Evolutionary conservation across 1,140 invertebrate species (phyloP), one percentile per base, ranked within the genome.

Genomic region (Hylaeus anthracinus): DNA sequence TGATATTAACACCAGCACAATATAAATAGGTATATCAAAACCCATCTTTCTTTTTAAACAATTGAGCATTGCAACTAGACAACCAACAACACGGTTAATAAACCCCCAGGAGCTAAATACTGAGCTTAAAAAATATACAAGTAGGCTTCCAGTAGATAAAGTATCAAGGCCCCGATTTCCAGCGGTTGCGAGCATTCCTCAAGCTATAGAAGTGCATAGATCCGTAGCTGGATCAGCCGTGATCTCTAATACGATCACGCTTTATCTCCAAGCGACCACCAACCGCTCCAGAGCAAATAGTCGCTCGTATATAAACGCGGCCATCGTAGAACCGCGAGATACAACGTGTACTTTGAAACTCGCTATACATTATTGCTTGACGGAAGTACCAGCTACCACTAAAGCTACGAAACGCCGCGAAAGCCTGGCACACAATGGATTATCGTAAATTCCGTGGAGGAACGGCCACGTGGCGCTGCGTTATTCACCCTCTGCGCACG

Each of bases 361-460:
- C 55, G 72, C 58, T 71, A 60, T 55, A 41, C 26, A 53, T 85
- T 77, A 85, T 75, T 56, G 69, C 69, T 55, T 51, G 83, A 82
- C 82, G 76, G 55, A 84, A 83, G 61, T 60, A 41, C n/a, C 48
- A 63, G 64, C 58, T 74, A 79, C 60, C 72, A 55, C 56, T 79
- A 74, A 83, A 83, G n/a, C 77, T 74, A 79, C 64, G 65, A 61
- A 70, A 83, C 56, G 41, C 48, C 12, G 58, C 60, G 43, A 72
- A 26, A 69, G 51, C 26, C 74, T 73, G 70, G 39, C 53, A 15
- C 53, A 72, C 77, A 84, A 79, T 72, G 58, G n/a, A 55, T 43
- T 55, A 55, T 67, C 73, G 64, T 76, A 76, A 67, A 76, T 58
- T 76, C 51, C 55, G 15, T 5, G 56, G 37, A 53, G 15, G 48